Conservation (phyloP, 2,888 invertebrate genomes). For the Stictocephala bisonia region DNA sequence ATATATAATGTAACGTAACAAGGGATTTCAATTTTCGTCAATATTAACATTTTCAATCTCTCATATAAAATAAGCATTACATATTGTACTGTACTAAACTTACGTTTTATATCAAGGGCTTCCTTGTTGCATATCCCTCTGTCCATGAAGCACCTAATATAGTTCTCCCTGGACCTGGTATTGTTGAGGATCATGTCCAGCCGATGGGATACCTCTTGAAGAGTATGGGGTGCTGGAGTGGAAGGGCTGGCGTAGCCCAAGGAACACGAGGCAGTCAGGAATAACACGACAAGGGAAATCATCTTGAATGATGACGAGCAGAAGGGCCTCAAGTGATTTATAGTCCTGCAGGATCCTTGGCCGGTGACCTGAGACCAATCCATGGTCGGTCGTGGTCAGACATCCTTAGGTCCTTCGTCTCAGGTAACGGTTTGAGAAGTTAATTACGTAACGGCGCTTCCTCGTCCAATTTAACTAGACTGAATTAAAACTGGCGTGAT, state of each 20-base stretch:
- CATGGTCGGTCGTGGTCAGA: neutral
- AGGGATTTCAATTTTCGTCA: no score
- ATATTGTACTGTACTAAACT: neutral
- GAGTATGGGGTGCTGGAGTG: conserved; percentile 6
- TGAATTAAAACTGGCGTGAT: no score
- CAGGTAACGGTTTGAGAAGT: no score
- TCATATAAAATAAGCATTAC: neutral
- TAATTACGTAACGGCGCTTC: no score
- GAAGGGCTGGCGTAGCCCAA: neutral
- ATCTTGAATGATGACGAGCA: neutral
- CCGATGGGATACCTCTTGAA: conserved; percentile 23
- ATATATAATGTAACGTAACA: no score
- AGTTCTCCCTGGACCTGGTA: conserved; percentile 40
- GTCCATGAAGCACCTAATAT: conserved; percentile 42
- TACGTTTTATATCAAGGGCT: conserved; percentile 28
- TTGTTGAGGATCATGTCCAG: conserved; percentile 40
- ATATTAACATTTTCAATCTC: no score
- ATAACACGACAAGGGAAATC: neutral
- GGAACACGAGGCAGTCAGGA: neutral
- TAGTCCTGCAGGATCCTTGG: conserved; percentile 3
- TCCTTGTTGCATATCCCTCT: conserved; percentile 40
- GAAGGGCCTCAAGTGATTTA: no score
- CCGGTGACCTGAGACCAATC: conserved; percentile 1
- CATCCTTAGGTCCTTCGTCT: no score
- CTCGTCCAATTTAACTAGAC: no score